Conservation (phyloP, 1,140 invertebrate genomes). For the Drosophila kohkoa region DNA sequence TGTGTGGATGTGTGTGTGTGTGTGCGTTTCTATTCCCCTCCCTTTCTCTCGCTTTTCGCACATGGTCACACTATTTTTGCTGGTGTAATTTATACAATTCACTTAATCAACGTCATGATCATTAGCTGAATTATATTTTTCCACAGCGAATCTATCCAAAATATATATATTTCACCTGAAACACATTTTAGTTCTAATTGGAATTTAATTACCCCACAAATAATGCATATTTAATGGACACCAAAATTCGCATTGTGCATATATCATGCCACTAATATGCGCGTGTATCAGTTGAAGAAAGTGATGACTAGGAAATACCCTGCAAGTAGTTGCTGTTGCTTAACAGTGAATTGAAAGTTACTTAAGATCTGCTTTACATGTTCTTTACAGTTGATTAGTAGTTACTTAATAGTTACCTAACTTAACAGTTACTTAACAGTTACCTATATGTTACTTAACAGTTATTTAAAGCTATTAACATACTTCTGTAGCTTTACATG, state of each 20-base stretch:
- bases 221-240: constrained; percentile 57
- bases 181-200: constrained; percentile 46
- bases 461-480: no score
- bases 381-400: no score
- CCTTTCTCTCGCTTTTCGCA: neutral
- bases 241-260: constrained; percentile 9
- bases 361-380: no score
- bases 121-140: constrained; percentile 52
- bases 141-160: constrained; percentile 22
- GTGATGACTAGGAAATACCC: neutral
- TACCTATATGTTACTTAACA: no score
- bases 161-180: constrained; percentile 26
- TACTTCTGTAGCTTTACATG: no score
- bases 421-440: no score
- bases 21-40: no score
- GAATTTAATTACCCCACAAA: constrained; percentile 53
- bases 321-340: neutral
- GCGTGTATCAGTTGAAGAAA: neutral
- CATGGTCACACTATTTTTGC: neutral
- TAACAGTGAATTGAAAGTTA: no score
- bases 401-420: no score
- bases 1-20: no score
- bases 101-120: constrained; percentile 55
- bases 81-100: constrained; percentile 29
- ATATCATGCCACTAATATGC: constrained; percentile 1